Evolutionary conservation across 1,140 invertebrate genomes (phyloP), one percentile per base, ranked within the genome.

Genomic region (Capitella teleta): DNA sequence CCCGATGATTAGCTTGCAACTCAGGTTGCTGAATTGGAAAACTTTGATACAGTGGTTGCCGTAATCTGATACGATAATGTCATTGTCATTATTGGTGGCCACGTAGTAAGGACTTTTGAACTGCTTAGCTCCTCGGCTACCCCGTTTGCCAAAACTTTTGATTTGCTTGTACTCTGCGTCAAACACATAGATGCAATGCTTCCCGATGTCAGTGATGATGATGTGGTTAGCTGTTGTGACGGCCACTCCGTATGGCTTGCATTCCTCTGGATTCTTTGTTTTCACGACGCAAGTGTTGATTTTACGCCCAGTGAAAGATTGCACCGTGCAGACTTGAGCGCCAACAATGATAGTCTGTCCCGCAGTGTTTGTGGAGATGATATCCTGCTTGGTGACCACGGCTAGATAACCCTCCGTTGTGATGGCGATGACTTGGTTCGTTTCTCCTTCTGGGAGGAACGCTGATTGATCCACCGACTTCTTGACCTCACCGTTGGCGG

Each of bases 241-340:
- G 10, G 59, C 56, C 23, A 69, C 63, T 12, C 67, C 64, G 52
- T 61, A 59, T 1, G 66, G 58, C 16, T 58, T 53, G 10, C 34
- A 26, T 16, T 49, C 37, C n/a, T 42, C 19, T 23, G 34, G 34
- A 24, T 18, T 25, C 12, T 25, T 40, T 18, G 26, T 30, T 12
- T 26, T 40, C 5, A 43, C 37, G 3, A 5, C 18, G 36, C 21
- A 40, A 5, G 24, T 18, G 6, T 14, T 21, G 18, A 26, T 26
- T 18, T 49, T 24, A 6, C 47, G 34, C 4, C 47, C 47, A 41
- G 37, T 26, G 6, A 49, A 19, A 5, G 47, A 40, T 41, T 41
- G 18, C 5, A 49, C 26, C 5, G 30, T 28, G n/a, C 34, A 32
- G 2, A 49, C 26, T 5, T 38, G 28, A 6, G 34, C 34, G n/a